Base-by-base conservation (phyloP, 2,113 vertebrate genomes). In the Caloenas nicobarica region DNA sequence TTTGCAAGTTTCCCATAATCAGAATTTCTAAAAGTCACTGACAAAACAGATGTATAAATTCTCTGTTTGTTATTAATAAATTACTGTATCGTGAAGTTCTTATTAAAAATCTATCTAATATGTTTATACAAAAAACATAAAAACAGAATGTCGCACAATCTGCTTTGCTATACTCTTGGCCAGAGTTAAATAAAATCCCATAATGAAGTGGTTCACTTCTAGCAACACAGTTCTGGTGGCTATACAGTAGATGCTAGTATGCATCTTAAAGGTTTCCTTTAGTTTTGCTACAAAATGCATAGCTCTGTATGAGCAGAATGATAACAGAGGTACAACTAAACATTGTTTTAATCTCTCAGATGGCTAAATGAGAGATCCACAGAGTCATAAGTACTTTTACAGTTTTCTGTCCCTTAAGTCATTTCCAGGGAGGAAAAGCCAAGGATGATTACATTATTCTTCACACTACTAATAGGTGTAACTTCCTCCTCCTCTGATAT, bases 401-500 rank as follows among this genome's bases (percentile, higher is more conserved):
- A 96, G 81, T 96, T 93, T 93, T 89, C 65, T 69, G 40, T 24
- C 64, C 29, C 70, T 78, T 95, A 93, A 96, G 93, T 95, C 62
- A 97, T 92, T 97, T 87, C 71, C 90, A 89, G 58, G 56, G 70
- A 66, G 40, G 80, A 90, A 70, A 81, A 89, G 62, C 16, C 56
- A 74, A 68, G 81, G 40, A 83, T 86, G 60, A 93, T 62, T 71
- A 28, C 60, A 34, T 84, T 88, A 88, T 91, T 95, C 77, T 92
- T 91, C 69, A 62, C 69, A 70, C 65, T 88, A 70, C 73, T 95
- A 68, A 88, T 93, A 92, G 66, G 62, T 92, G 84, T 89, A 89
- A 96, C 80, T 96, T 97, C 97, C 94, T 94, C 24, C 85, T 92
- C 23, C 48, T 95, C 64, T 15, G 7, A 72, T 91, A 93, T 83